phyloP scores from a whole-genome alignment of 2,888 invertebrate species.

The Heliothis peltigera region DNA sequence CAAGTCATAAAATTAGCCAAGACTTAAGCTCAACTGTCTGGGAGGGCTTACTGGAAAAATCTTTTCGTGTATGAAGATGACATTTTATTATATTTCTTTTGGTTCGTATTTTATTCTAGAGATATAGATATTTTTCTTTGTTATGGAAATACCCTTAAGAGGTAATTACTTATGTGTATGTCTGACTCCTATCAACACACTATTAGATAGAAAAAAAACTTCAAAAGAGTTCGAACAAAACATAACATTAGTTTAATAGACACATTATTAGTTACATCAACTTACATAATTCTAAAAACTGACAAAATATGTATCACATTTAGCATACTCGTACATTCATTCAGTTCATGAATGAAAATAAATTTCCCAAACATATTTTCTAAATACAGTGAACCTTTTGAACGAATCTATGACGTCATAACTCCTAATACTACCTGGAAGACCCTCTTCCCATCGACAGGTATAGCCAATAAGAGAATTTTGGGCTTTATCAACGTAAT shows the following conservation, averaged over 20 bases:
- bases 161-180: too few relatives aligned
- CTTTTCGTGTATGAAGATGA: not conserved
- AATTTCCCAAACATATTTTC: not conserved
- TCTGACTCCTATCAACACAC: too few relatives aligned
- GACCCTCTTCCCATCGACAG: constrained; percentile 49
- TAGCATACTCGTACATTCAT: too few relatives aligned
- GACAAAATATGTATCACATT: too few relatives aligned
- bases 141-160: too few relatives aligned
- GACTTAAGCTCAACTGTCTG: not conserved
- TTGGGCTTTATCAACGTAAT: constrained; percentile 56
- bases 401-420: constrained; percentile 26
- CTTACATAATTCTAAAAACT: too few relatives aligned
- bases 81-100: not conserved
- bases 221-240: too few relatives aligned
- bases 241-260: too few relatives aligned
- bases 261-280: too few relatives aligned
- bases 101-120: not conserved
- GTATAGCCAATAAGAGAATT: constrained; percentile 57
- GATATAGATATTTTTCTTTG: too few relatives aligned
- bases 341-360: not conserved
- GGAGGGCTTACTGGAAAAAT: not conserved
- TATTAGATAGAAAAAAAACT: too few relatives aligned
- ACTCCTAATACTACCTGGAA: constrained; percentile 34
- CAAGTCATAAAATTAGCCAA: not conserved
- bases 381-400: constrained; percentile 39